Evolutionary conservation across 2,113 vertebrate species (phyloP).

Genomic region (Apaloderma vittatum): DNA sequence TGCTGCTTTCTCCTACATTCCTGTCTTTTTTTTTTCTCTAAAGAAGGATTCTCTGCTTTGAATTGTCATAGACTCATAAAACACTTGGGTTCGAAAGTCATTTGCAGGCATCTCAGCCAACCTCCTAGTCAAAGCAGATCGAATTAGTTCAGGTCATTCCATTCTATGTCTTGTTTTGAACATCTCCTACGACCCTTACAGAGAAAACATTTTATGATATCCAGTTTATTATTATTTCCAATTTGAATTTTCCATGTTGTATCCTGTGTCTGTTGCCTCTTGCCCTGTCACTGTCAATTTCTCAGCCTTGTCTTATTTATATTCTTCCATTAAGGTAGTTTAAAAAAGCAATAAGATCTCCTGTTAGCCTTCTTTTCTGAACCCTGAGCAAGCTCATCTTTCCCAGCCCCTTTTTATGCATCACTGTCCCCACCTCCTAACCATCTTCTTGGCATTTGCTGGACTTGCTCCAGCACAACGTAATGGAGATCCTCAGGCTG

Average conservation of each 20-base stretch:
- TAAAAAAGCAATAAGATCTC: not conserved
- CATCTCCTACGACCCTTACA: not conserved
- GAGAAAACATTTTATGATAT: not conserved
- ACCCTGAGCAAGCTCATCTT: not conserved
- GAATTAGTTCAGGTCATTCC: not conserved
- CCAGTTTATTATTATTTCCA: not conserved
- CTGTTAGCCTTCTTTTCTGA: not conserved
- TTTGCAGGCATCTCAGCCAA: not conserved
- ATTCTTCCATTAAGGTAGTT: not conserved
- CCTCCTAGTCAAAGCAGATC: not conserved
- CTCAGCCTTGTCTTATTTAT: not conserved
- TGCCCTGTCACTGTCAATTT: not conserved
- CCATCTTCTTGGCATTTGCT: not conserved
- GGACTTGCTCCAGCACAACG: not conserved
- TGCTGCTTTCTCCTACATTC: not conserved
- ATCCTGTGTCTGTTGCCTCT: not conserved
- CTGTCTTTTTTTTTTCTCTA: not conserved
- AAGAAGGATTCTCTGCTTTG: not conserved
- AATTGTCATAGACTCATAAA: not conserved
- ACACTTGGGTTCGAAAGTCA: not conserved
- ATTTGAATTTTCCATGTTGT: not conserved
- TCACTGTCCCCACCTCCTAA: not conserved
- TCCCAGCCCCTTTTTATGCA: not conserved
- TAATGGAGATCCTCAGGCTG: not conserved
- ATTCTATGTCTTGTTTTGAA: not conserved